A percentile compares a stretch with the other conserved stretches of the same genome.
Conservation (phyloP, 2,888 invertebrate genomes). For the Melieria crassipennis region DNA sequence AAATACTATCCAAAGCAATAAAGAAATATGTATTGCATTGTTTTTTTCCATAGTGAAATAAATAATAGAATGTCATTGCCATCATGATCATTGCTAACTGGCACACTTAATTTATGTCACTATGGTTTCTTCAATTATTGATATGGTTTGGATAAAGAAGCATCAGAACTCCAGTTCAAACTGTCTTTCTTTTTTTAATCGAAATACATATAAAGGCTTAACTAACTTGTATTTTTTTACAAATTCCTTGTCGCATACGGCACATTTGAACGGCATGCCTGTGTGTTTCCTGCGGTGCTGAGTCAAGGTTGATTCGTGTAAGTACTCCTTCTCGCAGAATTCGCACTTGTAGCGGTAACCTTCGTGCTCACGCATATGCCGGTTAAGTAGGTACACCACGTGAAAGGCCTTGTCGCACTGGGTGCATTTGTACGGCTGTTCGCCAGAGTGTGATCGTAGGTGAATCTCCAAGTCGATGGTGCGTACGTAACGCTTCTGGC, state of each 20-base stretch:
- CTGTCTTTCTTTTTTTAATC: too few relatives aligned
- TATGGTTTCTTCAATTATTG: too few relatives aligned
- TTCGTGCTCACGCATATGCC: slow-evolving; percentile 43
- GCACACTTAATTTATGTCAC: too few relatives aligned
- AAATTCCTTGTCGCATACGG: slow-evolving; percentile 37
- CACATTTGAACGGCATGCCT: slow-evolving; percentile 37
- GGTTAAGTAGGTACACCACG: slow-evolving; percentile 35
- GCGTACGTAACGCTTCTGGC: slow-evolving; percentile 45
- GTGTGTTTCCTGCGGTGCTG: slow-evolving; percentile 37
- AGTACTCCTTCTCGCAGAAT: slow-evolving; percentile 41
- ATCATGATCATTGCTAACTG: too few relatives aligned
- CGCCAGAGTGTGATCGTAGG: slow-evolving; percentile 45
- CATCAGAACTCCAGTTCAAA: too few relatives aligned
- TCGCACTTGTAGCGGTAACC: slow-evolving; percentile 45
- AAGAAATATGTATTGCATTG: too few relatives aligned
- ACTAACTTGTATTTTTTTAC: slow-evolving; percentile 33
- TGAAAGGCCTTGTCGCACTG: slow-evolving; percentile 42
- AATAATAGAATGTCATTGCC: not conserved
- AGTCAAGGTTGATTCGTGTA: slow-evolving; percentile 33
- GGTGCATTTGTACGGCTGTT: slow-evolving; percentile 44
- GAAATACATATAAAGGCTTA: not conserved
- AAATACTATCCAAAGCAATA: too few relatives aligned
- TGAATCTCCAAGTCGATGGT: slow-evolving; percentile 44
- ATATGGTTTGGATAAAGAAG: too few relatives aligned
- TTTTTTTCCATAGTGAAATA: not conserved